Base-by-base conservation (phyloP, 2,888 invertebrate genomes). In the Erpobdella octoculata region DNA sequence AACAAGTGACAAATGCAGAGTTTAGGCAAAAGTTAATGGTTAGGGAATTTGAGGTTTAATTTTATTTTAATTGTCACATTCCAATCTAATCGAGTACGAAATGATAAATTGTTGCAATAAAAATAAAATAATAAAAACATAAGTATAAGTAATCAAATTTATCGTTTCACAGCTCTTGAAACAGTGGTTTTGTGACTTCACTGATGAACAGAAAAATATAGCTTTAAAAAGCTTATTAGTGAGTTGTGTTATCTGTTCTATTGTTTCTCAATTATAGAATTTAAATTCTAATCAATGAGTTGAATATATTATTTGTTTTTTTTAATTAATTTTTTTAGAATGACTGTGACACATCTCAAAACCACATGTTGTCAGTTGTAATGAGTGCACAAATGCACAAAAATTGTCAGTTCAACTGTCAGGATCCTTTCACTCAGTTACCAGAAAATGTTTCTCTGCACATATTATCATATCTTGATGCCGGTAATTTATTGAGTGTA, bases 361-460 rank as follows among this genome's bases (percentile, higher is more conserved):
- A 83, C 41, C 84, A 84, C 74, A 75, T 83, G 71, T 77, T 84
- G 72, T 84, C 84, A 9, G 78, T 83, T 41, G 78, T 79, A 69
- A 79, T 83, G 79, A 81, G 79, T 64, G 77, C 79, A 3, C 79
- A 79, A 64, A 78, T 83, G 25, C 85, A 85, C 73, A 78, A 79
- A 48, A 80, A 81, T 33, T 85, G 85, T 76, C 84, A 83, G 18
- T 80, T 81, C n/a, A 84, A 84, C 77, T 85, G 84, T 75, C 80
- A 82, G 73, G 85, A 85, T 76, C 79, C 82, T 53, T 75, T 85
- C 38, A 80, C 82, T 38, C 82, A 82, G 81, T 78, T 85, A 38
- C 85, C 85, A 28, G 77, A 78, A 33, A 79, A 78, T 73, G 75
- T 84, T 9, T 80, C 83, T 37, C 78, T 81, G 65, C 79, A 81